Evolutionary conservation across 2,797 vertebrate species (phyloP).

Genomic region (Otolemur crassicaudatus): DNA sequence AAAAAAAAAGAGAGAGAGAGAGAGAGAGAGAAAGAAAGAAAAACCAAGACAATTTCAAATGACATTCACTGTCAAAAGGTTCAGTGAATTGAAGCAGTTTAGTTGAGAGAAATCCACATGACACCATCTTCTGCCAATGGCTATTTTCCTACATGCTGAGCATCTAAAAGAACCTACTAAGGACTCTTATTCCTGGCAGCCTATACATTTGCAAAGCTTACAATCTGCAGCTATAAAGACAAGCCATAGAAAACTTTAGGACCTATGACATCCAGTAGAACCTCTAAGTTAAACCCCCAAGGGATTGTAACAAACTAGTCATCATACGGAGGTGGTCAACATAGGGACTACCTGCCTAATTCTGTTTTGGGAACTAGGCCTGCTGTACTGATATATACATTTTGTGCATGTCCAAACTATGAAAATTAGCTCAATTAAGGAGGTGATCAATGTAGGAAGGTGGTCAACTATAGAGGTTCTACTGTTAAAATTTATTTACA

Average conservation of each 20-base stretch:
- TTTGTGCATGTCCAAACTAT: too few species aligned
- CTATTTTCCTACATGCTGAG: neutral
- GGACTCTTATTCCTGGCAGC: constrained; percentile 11
- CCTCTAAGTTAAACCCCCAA: too few species aligned
- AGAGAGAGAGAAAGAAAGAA: too few species aligned
- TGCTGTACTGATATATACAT: too few species aligned
- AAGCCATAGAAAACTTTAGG: neutral
- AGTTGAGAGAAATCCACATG: neutral
- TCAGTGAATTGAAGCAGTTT: neutral
- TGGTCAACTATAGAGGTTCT: too few species aligned
- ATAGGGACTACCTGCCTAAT: too few species aligned
- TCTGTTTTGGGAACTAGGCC: too few species aligned
- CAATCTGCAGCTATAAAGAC: neutral
- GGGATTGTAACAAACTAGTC: too few species aligned
- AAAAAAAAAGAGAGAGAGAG: neutral
- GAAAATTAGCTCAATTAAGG: too few species aligned
- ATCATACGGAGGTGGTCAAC: too few species aligned
- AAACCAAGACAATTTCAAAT: neutral
- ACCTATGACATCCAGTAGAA: neutral
- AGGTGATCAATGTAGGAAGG: too few species aligned
- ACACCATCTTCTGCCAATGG: neutral
- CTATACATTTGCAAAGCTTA: neutral
- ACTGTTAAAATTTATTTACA: neutral
- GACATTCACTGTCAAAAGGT: neutral
- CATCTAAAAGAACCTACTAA: constrained; percentile 15